These are phyloP conservation scores for Heloderma charlesbogerti DNA, from an alignment of 2,113 vertebrate species.

Conservation along the genomic window DNA sequence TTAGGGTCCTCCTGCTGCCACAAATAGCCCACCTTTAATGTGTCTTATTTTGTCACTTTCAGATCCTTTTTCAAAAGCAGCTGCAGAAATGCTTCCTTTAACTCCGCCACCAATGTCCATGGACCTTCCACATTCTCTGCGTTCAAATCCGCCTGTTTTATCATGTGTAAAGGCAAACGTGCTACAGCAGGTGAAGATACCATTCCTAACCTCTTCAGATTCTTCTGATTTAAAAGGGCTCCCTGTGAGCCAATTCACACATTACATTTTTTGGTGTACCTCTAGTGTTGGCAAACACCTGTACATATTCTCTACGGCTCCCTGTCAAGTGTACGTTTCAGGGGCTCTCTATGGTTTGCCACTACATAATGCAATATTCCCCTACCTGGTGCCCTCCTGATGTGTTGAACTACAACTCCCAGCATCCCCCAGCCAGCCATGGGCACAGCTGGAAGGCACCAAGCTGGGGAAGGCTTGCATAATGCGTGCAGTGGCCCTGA, in stretches of 20 bases:
- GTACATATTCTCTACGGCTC: background rate
- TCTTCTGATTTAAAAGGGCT: background rate
- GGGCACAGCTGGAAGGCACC: too few species aligned
- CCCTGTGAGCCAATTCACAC: background rate
- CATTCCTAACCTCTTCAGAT: background rate
- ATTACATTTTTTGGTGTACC: background rate
- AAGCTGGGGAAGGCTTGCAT: background rate
- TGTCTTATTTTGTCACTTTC: conserved; percentile 52
- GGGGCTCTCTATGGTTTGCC: background rate
- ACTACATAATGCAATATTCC: too few species aligned
- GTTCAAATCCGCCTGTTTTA: conserved; percentile 48
- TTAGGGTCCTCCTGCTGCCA: background rate
- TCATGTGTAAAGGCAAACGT: conserved; percentile 74
- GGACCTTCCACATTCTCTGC: conserved; percentile 65
- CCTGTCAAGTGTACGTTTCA: background rate
- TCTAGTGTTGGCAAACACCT: background rate
- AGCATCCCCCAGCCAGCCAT: too few species aligned
- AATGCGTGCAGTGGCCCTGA: background rate
- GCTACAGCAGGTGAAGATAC: background rate
- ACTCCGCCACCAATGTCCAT: conserved; percentile 53
- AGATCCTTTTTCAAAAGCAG: conserved; percentile 55
- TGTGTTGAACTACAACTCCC: too few species aligned
- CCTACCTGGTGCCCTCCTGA: too few species aligned
- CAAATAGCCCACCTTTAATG: background rate
- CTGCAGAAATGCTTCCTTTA: conserved; percentile 36